A percentile compares a stretch with the other conserved stretches of the same genome.
Evolutionary conservation across 2,888 invertebrate species (phyloP).

Genomic region (Harmothoe impar): DNA sequence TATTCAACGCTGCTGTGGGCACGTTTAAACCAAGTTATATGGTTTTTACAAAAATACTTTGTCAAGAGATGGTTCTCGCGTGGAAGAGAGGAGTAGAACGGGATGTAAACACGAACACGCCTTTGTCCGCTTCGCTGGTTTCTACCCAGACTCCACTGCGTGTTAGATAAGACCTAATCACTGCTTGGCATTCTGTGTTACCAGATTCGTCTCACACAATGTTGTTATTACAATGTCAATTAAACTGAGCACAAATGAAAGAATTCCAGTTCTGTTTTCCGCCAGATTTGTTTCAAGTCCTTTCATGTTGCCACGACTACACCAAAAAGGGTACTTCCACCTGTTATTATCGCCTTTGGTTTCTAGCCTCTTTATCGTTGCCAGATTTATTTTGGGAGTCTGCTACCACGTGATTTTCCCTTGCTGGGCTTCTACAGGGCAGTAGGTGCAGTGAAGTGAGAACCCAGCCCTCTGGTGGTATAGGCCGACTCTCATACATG

Average conservation of each 20-base stretch:
- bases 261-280: slow-evolving; percentile 1
- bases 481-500: not conserved
- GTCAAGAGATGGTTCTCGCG: not conserved
- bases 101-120: slow-evolving; percentile 15
- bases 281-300: not conserved
- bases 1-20: not conserved
- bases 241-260: not conserved
- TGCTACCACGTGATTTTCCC: not conserved
- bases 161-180: slow-evolving; percentile 20
- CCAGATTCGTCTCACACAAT: not conserved
- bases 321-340: not conserved
- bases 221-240: not conserved
- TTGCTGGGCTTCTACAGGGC: not conserved
- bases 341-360: not conserved
- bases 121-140: not conserved
- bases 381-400: not conserved
- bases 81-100: not conserved
- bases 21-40: not conserved
- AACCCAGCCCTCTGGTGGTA: not conserved
- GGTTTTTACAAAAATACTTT: not conserved
- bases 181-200: not conserved
- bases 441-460: slow-evolving; percentile 9
- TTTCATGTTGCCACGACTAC: not conserved
- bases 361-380: not conserved
- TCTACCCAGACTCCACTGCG: not conserved